Conservation (phyloP, 2,888 invertebrate genomes). For the Trachelus troglodyta region DNA sequence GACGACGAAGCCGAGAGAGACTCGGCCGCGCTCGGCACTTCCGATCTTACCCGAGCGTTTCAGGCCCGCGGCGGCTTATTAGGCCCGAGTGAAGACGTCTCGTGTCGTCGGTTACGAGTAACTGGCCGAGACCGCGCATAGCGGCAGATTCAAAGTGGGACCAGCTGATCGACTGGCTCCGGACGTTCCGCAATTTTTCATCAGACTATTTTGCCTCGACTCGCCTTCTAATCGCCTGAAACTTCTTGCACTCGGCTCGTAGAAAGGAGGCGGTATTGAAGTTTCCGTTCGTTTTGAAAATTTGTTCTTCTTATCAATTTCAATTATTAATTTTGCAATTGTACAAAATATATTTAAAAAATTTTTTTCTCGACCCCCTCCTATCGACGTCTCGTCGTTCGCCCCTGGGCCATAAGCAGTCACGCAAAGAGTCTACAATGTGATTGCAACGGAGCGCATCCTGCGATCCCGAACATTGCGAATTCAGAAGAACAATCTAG, state of each 20-base stretch:
- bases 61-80: constrained; percentile 13
- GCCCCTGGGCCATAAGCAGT: constrained; percentile 28
- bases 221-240: background rate
- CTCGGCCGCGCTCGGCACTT: background rate
- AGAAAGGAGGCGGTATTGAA: background rate
- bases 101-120: constrained; percentile 12
- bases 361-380: background rate
- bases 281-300: background rate
- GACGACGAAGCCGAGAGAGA: background rate
- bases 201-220: background rate
- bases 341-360: background rate
- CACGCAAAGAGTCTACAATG: background rate
- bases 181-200: background rate
- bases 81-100: constrained; percentile 22
- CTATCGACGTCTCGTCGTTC: background rate
- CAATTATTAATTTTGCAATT: background rate
- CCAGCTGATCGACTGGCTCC: background rate
- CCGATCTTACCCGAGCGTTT: background rate
- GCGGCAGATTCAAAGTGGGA: constrained; percentile 4
- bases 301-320: background rate
- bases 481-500: constrained; percentile 29
- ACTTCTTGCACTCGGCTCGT: background rate
- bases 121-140: background rate
- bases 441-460: background rate
- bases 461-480: constrained; percentile 28